Percentiles rank a stretch among this genome's conserved stretches.
phyloP scores from a whole-genome alignment of 1,140 invertebrate genomes.

The Chironomus striatipennis region DNA sequence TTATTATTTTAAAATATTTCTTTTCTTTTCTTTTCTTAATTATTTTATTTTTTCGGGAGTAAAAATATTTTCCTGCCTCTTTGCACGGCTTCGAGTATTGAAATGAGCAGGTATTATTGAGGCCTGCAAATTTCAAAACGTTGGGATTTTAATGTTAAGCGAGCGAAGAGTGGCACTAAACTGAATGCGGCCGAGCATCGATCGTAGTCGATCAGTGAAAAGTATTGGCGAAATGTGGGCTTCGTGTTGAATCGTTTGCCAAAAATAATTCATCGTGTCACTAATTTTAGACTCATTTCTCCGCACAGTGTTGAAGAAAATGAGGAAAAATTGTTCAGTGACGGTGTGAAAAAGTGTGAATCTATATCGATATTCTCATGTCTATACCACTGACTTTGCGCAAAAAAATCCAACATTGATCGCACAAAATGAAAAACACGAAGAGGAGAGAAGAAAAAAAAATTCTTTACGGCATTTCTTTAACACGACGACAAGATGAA shows the following conservation, averaged over 20 bases:
- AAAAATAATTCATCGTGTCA: constrained; percentile 10
- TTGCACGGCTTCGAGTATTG: constrained; percentile 16
- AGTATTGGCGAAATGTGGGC: constrained; percentile 22
- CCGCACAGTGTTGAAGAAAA: background rate
- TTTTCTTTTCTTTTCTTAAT: too few species aligned
- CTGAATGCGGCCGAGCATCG: background rate
- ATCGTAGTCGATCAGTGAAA: constrained; percentile 10
- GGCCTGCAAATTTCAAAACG: constrained; percentile 10
- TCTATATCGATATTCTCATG: background rate
- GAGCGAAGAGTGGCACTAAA: constrained; percentile 22
- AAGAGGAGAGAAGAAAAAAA: background rate
- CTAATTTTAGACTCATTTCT: constrained; percentile 18
- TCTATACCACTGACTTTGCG: background rate
- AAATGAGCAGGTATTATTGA: constrained; percentile 4
- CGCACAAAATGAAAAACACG: background rate
- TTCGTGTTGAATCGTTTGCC: constrained; percentile 3
- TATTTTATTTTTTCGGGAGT: constrained; percentile 12
- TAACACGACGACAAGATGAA: background rate
- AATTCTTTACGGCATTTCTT: constrained; percentile 2
- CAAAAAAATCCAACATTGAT: background rate
- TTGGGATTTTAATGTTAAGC: constrained; percentile 23
- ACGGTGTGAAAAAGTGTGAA: background rate
- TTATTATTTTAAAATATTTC: too few species aligned
- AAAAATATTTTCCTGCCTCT: constrained; percentile 19
- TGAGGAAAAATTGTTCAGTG: background rate